A percentile compares a stretch with the other conserved stretches of the same genome.
Conservation (phyloP, 2,888 invertebrate genomes). For the Oxycera nigricornis region DNA sequence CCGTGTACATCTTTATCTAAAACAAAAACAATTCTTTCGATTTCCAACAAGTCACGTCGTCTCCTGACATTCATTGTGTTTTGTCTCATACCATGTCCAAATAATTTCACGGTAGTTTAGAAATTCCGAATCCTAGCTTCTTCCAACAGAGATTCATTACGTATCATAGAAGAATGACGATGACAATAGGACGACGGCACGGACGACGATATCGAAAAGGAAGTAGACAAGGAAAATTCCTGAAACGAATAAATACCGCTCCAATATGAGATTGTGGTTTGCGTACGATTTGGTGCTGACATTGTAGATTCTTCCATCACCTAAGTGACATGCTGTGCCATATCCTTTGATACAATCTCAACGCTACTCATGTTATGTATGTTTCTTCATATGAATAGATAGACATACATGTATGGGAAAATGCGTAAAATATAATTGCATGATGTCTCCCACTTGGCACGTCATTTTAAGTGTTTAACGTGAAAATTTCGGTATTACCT, state of each 20-base stretch:
- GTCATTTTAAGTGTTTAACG: not conserved
- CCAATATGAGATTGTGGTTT: not conserved
- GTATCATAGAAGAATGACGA: too few species aligned
- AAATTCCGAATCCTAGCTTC: not conserved
- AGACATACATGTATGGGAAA: not conserved
- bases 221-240: not conserved
- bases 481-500: not conserved
- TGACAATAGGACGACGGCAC: not conserved
- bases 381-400: too few species aligned
- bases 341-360: not conserved
- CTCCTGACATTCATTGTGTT: not conserved
- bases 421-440: not conserved
- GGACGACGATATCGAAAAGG: not conserved
- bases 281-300: not conserved
- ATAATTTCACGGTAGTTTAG: not conserved
- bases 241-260: not conserved
- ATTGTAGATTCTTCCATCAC: conserved; percentile 14
- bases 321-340: conserved; percentile 1
- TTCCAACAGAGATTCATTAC: not conserved
- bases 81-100: not conserved
- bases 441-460: not conserved
- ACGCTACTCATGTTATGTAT: not conserved
- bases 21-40: too few species aligned
- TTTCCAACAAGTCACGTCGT: conserved; percentile 6
- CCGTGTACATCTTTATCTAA: too few species aligned